Evolutionary conservation across 2,113 vertebrate species (phyloP), one percentile per base, ranked within the genome.

Genomic region (Strix uralensis): DNA sequence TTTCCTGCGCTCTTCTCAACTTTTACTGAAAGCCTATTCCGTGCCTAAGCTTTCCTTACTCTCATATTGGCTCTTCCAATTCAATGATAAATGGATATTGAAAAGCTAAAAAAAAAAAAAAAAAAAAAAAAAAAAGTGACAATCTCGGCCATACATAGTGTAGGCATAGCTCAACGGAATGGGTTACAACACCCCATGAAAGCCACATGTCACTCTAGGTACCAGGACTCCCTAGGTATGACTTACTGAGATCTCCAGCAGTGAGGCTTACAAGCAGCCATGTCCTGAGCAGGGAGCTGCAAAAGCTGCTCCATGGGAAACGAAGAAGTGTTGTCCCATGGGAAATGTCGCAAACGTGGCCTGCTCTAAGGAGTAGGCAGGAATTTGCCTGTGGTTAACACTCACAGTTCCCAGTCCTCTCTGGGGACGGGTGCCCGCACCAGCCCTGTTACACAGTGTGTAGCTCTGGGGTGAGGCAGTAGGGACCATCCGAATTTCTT

Each of bases 141-240:
- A 85, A 6, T 59, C 32, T 63, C 18, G 7, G 9, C 59, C 13
- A 13, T 38, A 27, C 11, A 2, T 52, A 26, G 17, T 3, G 8
- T n/a, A 30, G 29, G 11, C 8, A 15, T 27, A 82, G 18, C 36
- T 61, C 42, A 78, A 42, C 10, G 22, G 59, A 70, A 36, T 11
- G 44, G 19, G 44, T 36, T 65, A 36, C 9, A 42, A 10, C 17
- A 40, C 15, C 13, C 26, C 51, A 42, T 9, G 10, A 62, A 74
- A 85, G 10, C 36, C 8, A 5, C 4, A 1, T 0, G 5, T 55
- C 8, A 0, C 13, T 78, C 57, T 16, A 40, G 4, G 5, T 51
- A 8, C n/a, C 20, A 30, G 40, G 12, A 13, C 12, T 55, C n/a
- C 1, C 2, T 22, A 2, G 1, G 1, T 32, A 0, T 27, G 25